Evolutionary conservation across 2,797 vertebrate genomes (phyloP).

Genomic region (Pipistrellus kuhlii): DNA sequence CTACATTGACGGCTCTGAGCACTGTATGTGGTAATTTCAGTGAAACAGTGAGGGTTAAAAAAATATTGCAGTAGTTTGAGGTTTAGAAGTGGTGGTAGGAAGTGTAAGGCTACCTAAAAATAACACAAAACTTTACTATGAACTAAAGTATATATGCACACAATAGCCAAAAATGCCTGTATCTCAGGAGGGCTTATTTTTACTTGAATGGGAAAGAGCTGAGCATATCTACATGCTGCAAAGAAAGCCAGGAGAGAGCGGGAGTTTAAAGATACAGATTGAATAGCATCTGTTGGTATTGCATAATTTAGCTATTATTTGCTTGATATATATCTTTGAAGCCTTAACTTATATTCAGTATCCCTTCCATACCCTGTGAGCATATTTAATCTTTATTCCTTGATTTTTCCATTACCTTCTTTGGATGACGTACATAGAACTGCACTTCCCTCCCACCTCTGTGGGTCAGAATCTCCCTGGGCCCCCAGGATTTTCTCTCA

Average conservation of each 20-base stretch:
- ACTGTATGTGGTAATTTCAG: not conserved
- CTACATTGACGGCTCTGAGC: not conserved
- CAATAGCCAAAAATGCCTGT: not conserved
- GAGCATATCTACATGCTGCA: not conserved
- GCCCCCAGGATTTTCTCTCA: not conserved
- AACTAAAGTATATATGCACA: not conserved
- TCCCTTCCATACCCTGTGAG: not conserved
- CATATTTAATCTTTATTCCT: not conserved
- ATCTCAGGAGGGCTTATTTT: not conserved
- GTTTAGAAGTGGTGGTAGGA: not conserved
- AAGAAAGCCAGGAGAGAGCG: not conserved
- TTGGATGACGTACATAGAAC: not conserved
- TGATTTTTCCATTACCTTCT: not conserved
- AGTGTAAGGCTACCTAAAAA: not conserved
- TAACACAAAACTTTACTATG: not conserved
- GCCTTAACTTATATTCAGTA: not conserved
- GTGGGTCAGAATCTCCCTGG: not conserved
- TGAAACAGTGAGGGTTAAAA: not conserved
- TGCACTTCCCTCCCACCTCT: not conserved
- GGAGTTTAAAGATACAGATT: not conserved
- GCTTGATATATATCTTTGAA: slow-evolving; percentile 13
- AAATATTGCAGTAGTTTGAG: not conserved
- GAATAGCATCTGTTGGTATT: not conserved
- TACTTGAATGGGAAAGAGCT: slow-evolving; percentile 30
- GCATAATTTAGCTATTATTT: not conserved